Conservation (phyloP, 2,888 invertebrate species). For the Leistus spinibarbis region DNA sequence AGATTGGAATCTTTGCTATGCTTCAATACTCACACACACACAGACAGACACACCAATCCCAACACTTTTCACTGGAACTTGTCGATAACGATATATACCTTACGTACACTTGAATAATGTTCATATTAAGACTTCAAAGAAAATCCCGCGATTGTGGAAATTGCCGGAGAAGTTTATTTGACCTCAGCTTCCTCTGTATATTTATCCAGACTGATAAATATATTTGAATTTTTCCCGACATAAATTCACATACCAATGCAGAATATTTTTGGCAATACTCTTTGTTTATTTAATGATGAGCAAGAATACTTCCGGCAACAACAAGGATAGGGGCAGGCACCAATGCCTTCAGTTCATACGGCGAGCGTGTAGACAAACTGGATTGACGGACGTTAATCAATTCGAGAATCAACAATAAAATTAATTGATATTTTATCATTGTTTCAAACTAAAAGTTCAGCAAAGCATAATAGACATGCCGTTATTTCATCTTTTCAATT, state of each 20-base stretch:
- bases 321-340: too few relatives aligned
- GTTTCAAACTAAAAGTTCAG: not conserved
- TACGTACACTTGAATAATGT: slow-evolving; percentile 32
- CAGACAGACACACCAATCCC: slow-evolving; percentile 14
- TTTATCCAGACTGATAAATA: not conserved
- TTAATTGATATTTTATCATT: not conserved
- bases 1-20: slow-evolving; percentile 35
- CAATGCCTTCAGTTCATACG: too few relatives aligned
- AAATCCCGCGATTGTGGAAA: not conserved
- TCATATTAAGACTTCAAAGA: slow-evolving; percentile 26
- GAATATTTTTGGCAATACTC: too few relatives aligned
- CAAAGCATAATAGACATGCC: not conserved
- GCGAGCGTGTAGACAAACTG: too few relatives aligned
- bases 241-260: not conserved
- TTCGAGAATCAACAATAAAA: too few relatives aligned
- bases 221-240: not conserved
- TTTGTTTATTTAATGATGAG: too few relatives aligned
- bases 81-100: slow-evolving; percentile 27
- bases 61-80: not conserved
- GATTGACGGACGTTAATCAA: too few relatives aligned
- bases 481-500: not conserved
- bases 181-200: not conserved
- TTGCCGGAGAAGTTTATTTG: not conserved
- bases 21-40: slow-evolving; percentile 34
- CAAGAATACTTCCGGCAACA: too few relatives aligned